Evolutionary conservation across 2,888 invertebrate species (phyloP).

Genomic region (Oconnorella tubifera): DNA sequence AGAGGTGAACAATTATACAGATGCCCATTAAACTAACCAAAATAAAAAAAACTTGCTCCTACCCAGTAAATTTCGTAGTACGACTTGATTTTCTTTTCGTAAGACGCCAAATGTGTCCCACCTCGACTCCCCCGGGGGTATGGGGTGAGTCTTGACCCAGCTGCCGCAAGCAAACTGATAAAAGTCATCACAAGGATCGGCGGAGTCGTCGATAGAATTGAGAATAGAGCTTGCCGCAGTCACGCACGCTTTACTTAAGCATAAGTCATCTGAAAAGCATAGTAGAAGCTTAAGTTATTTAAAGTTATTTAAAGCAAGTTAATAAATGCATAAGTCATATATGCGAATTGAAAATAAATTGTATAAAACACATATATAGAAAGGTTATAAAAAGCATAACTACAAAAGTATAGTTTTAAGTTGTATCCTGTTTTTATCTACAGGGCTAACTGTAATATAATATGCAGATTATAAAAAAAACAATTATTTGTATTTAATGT

Average conservation of each 20-base stretch:
- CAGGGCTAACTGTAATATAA: too few relatives aligned
- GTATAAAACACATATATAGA: too few relatives aligned
- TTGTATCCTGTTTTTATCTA: too few relatives aligned
- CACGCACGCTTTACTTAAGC: conserved; percentile 48
- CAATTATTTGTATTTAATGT: too few relatives aligned
- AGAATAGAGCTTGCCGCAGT: conserved; percentile 73
- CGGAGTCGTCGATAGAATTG: conserved; percentile 73
- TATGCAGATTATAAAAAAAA: too few relatives aligned
- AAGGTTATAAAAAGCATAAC: neutral
- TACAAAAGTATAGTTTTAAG: neutral
- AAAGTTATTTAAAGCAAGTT: too few relatives aligned
- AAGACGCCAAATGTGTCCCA: conserved; percentile 96
- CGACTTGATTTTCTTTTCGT: conserved; percentile 85
- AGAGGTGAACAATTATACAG: neutral
- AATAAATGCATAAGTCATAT: too few relatives aligned
- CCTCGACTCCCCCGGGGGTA: conserved; percentile 84
- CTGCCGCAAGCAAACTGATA: conserved; percentile 82
- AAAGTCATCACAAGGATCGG: conserved; percentile 78
- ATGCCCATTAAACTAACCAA: neutral
- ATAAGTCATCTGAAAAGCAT: conserved; percentile 32
- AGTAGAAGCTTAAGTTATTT: neutral
- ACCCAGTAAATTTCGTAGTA: conserved; percentile 85
- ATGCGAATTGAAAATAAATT: too few relatives aligned
- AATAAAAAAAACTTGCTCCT: conserved; percentile 27
- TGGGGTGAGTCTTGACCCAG: conserved; percentile 86